Evolutionary conservation across 2,797 vertebrate species (phyloP), one percentile per base, ranked within the genome.

Genomic region (Argyrosomus regius): DNA sequence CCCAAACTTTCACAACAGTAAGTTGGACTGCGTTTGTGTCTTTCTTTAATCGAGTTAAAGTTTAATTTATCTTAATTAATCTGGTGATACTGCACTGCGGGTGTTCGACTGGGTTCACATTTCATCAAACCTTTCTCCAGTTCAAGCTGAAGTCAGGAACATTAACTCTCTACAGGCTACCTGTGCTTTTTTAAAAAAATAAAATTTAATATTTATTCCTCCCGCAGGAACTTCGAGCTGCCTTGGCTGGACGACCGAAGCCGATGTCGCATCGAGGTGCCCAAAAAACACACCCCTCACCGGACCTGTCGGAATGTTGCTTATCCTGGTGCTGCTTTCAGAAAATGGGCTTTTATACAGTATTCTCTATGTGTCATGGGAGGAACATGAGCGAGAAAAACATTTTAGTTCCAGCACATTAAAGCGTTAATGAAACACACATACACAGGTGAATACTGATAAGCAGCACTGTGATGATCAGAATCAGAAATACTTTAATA

Each of bases 241-340:
- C 98, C 98, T 11, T 99, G 98, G 98, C 95, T 99, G 93, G 98
- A 99, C 3, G 98, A 99, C 80, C 95, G 97, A 64, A 99, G 98
- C 86, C 96, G 98, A 72, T 99, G 98, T 89, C 97, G 98, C 78
- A 95, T 98, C 79, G 98, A 99, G 90, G 96, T 97, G 88, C 97
- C 97, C 93, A 99, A 99, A 91, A 99, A 99, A 94, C 98, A 99
- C 93, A 99, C 98, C 0, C 98, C 98, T 7, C 98, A 99, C 90
- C 96, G 98, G 94, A 99, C 97, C 85, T 98, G 97, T 91, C 96
- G 98, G 86, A 99, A 99, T 22, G 72, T 58, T 68, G 1, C 71
- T 75, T 48, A 18, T 46, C 5, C 16, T 31, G 5, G 20, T 69
- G 31, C 48, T 45, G 22, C 39, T 13, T 59, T 72, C 28, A 70